phyloP scores from a whole-genome alignment of 2,113 vertebrate species.

The Peromyscus polionotus region DNA sequence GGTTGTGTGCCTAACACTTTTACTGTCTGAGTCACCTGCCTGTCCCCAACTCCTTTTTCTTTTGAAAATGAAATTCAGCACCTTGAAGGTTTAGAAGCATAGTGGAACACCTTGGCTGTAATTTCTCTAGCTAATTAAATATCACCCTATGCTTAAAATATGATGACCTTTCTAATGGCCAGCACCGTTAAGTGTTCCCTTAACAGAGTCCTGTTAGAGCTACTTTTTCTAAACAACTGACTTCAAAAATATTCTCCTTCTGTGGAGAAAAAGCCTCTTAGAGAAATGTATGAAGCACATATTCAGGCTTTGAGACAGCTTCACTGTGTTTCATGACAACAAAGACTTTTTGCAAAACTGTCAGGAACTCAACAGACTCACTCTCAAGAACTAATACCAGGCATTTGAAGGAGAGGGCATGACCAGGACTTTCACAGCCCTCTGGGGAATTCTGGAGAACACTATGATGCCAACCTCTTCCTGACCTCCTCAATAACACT shows the following conservation, averaged over 20 bases:
- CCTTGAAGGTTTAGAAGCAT: not conserved
- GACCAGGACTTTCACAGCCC: not conserved
- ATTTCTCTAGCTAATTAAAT: constrained; percentile 36
- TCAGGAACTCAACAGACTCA: not conserved
- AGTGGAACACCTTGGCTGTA: not conserved
- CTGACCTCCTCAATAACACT: constrained; percentile 66
- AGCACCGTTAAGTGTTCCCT: constrained; percentile 10
- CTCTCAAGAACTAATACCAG: constrained; percentile 26
- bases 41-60: not conserved
- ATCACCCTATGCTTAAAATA: constrained; percentile 53
- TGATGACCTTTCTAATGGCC: not conserved
- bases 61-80: not conserved
- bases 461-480: constrained; percentile 55
- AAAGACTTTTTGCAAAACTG: constrained; percentile 30
- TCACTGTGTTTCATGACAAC: not conserved
- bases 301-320: not conserved
- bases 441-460: constrained; percentile 57
- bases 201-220: not conserved
- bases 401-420: not conserved
- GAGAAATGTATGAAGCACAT: not conserved
- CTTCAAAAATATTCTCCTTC: constrained; percentile 25
- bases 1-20: not conserved
- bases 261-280: not conserved
- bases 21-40: not conserved
- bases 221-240: not conserved